These are phyloP conservation scores for Aegypius monachus DNA, from an alignment of 2,113 vertebrate genomes.

Conservation along the genomic window DNA sequence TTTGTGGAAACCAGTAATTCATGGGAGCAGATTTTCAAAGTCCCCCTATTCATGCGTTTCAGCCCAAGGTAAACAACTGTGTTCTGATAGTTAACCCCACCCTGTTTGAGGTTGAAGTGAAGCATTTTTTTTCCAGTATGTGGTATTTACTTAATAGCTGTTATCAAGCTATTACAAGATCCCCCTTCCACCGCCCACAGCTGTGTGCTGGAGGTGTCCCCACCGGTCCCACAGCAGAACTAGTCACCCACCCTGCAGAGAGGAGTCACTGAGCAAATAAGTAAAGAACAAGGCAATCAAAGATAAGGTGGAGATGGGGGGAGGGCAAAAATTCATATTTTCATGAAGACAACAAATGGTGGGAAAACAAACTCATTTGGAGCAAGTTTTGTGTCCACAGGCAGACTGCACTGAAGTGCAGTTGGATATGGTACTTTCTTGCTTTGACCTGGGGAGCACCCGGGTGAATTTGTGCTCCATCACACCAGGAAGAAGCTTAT, in stretches of 20 bases:
- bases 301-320: not conserved
- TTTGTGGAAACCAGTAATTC: not conserved
- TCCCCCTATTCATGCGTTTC: not conserved
- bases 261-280: conserved; percentile 8
- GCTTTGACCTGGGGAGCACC: not conserved
- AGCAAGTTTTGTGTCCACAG: not conserved
- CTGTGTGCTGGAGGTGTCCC: not conserved
- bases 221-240: not conserved
- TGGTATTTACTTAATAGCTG: conserved; percentile 35
- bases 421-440: not conserved
- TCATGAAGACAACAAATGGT: not conserved
- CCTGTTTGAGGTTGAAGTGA: conserved; percentile 16
- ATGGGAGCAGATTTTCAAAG: conserved; percentile 9
- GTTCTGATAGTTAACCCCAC: conserved; percentile 25
- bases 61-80: conserved; percentile 41
- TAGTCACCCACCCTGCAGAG: not conserved
- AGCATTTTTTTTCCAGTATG: not conserved
- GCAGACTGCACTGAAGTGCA: too few relatives aligned
- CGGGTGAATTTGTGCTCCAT: not conserved
- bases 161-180: conserved; percentile 39
- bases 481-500: not conserved
- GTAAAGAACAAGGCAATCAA: not conserved
- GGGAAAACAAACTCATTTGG: not conserved
- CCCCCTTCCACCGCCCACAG: not conserved
- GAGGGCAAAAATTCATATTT: not conserved